phyloP scores from a whole-genome alignment of 2,113 vertebrate genomes.

The Argyrosomus japonicus region DNA sequence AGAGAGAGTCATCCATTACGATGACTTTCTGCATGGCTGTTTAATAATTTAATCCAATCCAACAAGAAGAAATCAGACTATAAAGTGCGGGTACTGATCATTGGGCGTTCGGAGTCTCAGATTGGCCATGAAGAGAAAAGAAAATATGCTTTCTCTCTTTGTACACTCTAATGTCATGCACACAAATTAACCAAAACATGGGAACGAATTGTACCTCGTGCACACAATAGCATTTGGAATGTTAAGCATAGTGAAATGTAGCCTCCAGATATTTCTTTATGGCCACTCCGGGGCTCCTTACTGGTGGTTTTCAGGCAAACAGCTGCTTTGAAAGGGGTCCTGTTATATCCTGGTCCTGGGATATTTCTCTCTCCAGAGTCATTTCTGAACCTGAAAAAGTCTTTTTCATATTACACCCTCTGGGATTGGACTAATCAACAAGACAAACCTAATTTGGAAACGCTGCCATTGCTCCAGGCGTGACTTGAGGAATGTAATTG shows the following conservation, averaged over 20 bases:
- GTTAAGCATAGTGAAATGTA: too few relatives aligned
- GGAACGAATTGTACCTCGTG: too few relatives aligned
- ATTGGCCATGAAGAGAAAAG: too few relatives aligned
- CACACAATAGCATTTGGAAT: too few relatives aligned
- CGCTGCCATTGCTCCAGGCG: background rate
- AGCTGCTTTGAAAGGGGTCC: background rate
- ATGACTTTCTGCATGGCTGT: background rate
- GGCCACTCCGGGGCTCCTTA: too few relatives aligned
- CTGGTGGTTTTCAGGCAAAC: background rate
- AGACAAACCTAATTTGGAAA: background rate
- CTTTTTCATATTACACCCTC: background rate
- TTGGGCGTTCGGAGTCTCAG: too few relatives aligned
- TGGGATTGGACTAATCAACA: background rate
- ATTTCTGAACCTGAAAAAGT: background rate
- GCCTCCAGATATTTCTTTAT: too few relatives aligned
- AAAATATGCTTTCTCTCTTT: too few relatives aligned
- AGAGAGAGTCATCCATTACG: slow-evolving; percentile 1
- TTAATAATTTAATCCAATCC: background rate
- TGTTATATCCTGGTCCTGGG: background rate
- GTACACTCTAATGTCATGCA: too few relatives aligned
- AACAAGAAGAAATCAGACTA: too few relatives aligned
- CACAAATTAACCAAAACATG: too few relatives aligned
- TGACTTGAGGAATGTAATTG: background rate
- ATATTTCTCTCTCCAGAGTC: background rate
- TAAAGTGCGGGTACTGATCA: too few relatives aligned